Evolutionary conservation across 1,140 invertebrate species (phyloP), one percentile per base, ranked within the genome.

Genomic region (Solenopsis fugax): DNA sequence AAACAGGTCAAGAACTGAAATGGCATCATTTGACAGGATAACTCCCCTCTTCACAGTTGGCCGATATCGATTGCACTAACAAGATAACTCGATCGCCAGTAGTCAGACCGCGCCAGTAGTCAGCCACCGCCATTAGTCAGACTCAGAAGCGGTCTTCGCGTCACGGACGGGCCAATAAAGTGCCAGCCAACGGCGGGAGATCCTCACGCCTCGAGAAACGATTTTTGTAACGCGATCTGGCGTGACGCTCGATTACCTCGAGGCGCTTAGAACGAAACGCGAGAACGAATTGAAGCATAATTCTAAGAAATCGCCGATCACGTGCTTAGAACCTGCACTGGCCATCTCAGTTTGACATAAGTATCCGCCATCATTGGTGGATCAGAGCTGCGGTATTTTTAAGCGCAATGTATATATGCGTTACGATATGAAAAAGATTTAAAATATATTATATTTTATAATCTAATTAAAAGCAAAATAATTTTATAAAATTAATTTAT

Each of bases 191-290:
- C 65, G 65, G 52, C 80, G 41, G 41, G 71, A n/a, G 48, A 77
- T 72, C 50, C 73, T 76, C 73, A 48, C 82, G 58, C 71, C 58
- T 84, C 72, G 50, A 71, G 88, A 85, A 91, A 87, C 87, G 91
- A 92, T 92, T 92, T 92, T 89, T 89, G 89, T 89, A 92, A 92
- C 91, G 90, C 90, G 89, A 92, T 86, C 82, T 90, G 87, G 92
- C 90, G 89, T 92, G 92, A 85, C 85, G 85, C 86, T 88, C 91
- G 87, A 90, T 92, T 92, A 92, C 80, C 88, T 48, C 76, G 84
- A 50, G 80, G 52, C 50, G 82, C 82, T 85, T 85, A 78, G 58
- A 85, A 78, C 73, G 87, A 91, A 90, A 91, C 87, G 88, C 91
- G 91, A 91, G 91, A 92, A 92, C 88, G 92, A 92, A 91, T 91